Evolutionary conservation across 2,797 vertebrate species (phyloP).

Genomic region (Mormyrus proboscirostris): DNA sequence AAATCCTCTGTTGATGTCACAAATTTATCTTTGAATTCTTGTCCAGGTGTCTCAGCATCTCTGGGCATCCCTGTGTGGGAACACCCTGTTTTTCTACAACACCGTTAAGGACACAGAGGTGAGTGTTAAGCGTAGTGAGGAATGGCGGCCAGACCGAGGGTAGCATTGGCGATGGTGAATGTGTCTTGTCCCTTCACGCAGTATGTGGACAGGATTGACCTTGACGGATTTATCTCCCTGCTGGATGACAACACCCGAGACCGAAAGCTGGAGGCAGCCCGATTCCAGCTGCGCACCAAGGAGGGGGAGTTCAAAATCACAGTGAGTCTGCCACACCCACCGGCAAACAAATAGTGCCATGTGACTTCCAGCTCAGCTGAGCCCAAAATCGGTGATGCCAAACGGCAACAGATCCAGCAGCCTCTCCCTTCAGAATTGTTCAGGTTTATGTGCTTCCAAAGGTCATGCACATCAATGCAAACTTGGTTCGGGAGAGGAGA

Average conservation of each 20-base stretch:
- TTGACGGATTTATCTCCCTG: slow-evolving; percentile 55
- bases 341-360: neutral
- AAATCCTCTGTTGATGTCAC: neutral
- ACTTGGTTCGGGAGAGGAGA: neutral
- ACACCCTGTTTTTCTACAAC: slow-evolving; percentile 66
- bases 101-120: slow-evolving; percentile 62
- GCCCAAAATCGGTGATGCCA: neutral
- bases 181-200: slow-evolving; percentile 40
- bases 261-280: slow-evolving; percentile 40
- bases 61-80: slow-evolving; percentile 72
- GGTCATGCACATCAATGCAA: neutral
- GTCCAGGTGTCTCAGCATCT: slow-evolving; percentile 58
- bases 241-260: slow-evolving; percentile 52
- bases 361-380: neutral
- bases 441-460: neutral
- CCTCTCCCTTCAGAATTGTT: neutral
- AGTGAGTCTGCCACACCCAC: slow-evolving; percentile 46
- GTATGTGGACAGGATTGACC: slow-evolving; percentile 71
- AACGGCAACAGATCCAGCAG: neutral
- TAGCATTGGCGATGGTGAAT: neutral
- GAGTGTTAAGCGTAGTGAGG: slow-evolving; percentile 29
- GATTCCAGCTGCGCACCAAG: slow-evolving; percentile 52
- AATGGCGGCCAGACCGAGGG: neutral
- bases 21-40: slow-evolving; percentile 5
- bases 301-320: slow-evolving; percentile 58